A percentile compares a stretch with the other conserved stretches of the same genome.
phyloP scores from a whole-genome alignment of 2,888 invertebrate genomes.

The Leptopterna dolabrata region DNA sequence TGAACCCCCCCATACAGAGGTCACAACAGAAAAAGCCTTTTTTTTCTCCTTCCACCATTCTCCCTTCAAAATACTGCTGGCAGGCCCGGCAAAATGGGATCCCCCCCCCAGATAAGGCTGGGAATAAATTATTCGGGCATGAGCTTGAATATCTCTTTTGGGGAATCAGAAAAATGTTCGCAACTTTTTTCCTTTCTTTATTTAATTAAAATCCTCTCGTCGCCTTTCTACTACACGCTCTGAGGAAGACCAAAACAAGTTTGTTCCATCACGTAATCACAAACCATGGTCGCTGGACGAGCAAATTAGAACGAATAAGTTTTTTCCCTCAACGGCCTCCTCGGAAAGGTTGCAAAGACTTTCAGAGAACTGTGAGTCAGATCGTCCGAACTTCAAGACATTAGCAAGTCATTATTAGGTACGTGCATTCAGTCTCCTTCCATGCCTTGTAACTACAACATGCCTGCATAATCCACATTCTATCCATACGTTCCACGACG shows the following conservation, averaged over 20 bases:
- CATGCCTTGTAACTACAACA: too few relatives aligned
- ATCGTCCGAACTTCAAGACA: too few relatives aligned
- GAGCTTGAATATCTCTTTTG: slow-evolving; percentile 16
- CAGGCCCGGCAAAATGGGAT: slow-evolving; percentile 4
- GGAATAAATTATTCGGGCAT: slow-evolving; percentile 34
- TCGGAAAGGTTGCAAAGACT: too few relatives aligned
- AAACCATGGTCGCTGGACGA: background rate
- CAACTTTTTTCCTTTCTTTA: background rate
- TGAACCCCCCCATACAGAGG: slow-evolving; percentile 20
- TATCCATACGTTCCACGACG: too few relatives aligned
- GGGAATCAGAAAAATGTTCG: slow-evolving; percentile 13
- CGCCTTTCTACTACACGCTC: background rate
- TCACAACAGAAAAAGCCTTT: background rate
- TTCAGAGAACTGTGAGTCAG: too few relatives aligned
- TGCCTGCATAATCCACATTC: too few relatives aligned
- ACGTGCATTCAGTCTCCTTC: too few relatives aligned
- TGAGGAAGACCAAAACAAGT: background rate
- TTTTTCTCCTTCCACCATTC: background rate
- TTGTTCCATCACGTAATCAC: background rate
- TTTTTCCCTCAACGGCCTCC: too few relatives aligned
- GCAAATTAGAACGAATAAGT: background rate
- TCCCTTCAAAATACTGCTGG: slow-evolving; percentile 30
- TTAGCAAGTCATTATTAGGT: too few relatives aligned
- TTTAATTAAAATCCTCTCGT: background rate
- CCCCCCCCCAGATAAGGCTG: slow-evolving; percentile 8